phyloP scores from a whole-genome alignment of 2,888 invertebrate species.

The Hydriomena furcata region DNA sequence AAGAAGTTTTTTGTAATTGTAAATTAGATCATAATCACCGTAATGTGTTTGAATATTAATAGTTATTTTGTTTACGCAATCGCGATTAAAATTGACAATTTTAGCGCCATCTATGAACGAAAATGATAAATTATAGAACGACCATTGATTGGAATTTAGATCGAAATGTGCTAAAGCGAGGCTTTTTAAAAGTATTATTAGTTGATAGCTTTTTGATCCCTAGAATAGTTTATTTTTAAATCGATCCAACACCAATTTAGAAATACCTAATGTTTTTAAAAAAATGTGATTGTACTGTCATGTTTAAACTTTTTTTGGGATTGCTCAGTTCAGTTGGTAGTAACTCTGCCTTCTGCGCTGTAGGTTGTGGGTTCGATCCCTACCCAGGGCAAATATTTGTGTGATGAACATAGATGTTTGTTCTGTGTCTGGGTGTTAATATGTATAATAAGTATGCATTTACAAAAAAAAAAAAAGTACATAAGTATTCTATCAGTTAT shows the following conservation, averaged over 20 bases:
- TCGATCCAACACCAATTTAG: slow-evolving; percentile 5
- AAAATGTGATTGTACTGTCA: no score
- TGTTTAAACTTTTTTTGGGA: no score
- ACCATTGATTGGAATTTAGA: slow-evolving; percentile 7
- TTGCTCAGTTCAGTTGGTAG: no score
- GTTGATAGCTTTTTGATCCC: slow-evolving; percentile 12
- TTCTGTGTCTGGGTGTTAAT: no score
- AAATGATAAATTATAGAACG: slow-evolving; percentile 11
- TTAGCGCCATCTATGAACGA: slow-evolving; percentile 26
- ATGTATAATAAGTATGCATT: no score
- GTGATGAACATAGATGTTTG: no score
- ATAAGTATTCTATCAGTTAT: no score
- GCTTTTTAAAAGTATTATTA: slow-evolving; percentile 28
- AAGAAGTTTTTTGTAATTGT: background rate
- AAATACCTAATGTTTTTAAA: no score
- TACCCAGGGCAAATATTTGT: no score
- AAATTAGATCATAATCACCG: slow-evolving; percentile 1
- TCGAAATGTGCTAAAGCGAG: background rate
- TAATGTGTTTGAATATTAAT: background rate
- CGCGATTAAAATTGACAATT: background rate
- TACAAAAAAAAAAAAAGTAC: no score
- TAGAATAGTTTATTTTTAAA: slow-evolving; percentile 6
- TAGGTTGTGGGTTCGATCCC: no score
- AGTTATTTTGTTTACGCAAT: background rate
- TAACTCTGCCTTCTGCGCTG: no score